Evolutionary conservation across 2,888 invertebrate genomes (phyloP).

Genomic region (Parascotia fuliginaria): DNA sequence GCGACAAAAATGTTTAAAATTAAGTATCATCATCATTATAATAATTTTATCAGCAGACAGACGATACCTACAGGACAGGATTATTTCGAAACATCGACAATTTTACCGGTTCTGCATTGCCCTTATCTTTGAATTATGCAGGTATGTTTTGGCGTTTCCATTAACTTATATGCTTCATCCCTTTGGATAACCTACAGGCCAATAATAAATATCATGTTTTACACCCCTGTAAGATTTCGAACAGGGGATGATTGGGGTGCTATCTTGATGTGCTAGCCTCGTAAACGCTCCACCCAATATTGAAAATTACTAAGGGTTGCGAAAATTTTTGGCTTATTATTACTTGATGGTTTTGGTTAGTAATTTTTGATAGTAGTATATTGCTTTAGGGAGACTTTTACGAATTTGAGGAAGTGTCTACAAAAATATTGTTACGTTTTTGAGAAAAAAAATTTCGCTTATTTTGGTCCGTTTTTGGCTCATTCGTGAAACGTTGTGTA

Average conservation of each 20-base stretch:
- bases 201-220: conserved; percentile 70
- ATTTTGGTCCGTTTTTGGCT: too few relatives aligned
- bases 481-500: too few relatives aligned
- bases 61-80: too few relatives aligned
- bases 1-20: too few relatives aligned
- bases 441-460: too few relatives aligned
- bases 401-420: not conserved
- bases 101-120: too few relatives aligned
- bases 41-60: too few relatives aligned
- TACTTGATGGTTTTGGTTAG: conserved; percentile 21
- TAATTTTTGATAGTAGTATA: not conserved
- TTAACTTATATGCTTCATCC: conserved; percentile 1
- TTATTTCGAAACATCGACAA: too few relatives aligned
- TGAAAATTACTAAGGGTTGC: conserved; percentile 21
- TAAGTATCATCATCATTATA: too few relatives aligned
- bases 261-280: conserved; percentile 24
- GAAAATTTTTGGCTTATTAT: conserved; percentile 24
- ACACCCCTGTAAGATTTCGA: conserved; percentile 43
- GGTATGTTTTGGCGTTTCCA: conserved; percentile 8
- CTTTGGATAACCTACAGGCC: conserved; percentile 38
- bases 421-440: too few relatives aligned
- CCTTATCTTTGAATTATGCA: too few relatives aligned
- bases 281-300: conserved; percentile 34
- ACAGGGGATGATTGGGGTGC: conserved; percentile 27
- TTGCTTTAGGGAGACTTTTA: not conserved